Percentiles rank a stretch among this genome's conserved stretches.
Evolutionary conservation across 2,113 vertebrate species (phyloP).

Genomic region (Lates calcarifer): DNA sequence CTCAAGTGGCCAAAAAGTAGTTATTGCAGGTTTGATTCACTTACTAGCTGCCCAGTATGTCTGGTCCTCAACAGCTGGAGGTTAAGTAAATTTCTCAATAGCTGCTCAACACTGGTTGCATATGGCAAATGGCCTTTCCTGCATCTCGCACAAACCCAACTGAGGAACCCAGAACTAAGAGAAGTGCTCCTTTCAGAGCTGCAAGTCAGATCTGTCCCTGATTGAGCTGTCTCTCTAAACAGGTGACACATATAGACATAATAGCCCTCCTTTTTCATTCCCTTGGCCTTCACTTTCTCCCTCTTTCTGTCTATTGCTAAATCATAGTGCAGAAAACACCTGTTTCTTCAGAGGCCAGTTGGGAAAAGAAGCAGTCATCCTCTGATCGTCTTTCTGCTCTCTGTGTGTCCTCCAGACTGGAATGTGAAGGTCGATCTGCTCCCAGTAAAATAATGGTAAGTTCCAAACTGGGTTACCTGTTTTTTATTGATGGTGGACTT

Average conservation of each 20-base stretch:
- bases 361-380: constrained; percentile 26
- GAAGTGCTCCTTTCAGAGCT: neutral
- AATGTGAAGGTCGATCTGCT: constrained; percentile 10
- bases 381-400: constrained; percentile 1
- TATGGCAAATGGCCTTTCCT: neutral
- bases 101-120: neutral
- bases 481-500: neutral
- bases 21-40: neutral
- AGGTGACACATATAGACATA: constrained; percentile 10
- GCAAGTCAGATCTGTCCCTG: neutral
- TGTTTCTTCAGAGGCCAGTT: constrained; percentile 29
- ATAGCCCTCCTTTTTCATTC: neutral
- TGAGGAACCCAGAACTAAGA: neutral
- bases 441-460: neutral
- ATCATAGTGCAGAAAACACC: constrained; percentile 40
- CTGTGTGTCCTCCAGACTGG: constrained; percentile 2
- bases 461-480: neutral
- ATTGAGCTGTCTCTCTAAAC: neutral
- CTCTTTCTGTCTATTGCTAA: neutral
- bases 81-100: neutral
- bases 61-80: neutral
- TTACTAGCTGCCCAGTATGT: neutral
- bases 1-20: neutral
- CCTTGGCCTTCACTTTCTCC: neutral
- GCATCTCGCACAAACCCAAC: neutral